phyloP scores from a whole-genome alignment of 2,797 vertebrate species.

The Lates japonicus region DNA sequence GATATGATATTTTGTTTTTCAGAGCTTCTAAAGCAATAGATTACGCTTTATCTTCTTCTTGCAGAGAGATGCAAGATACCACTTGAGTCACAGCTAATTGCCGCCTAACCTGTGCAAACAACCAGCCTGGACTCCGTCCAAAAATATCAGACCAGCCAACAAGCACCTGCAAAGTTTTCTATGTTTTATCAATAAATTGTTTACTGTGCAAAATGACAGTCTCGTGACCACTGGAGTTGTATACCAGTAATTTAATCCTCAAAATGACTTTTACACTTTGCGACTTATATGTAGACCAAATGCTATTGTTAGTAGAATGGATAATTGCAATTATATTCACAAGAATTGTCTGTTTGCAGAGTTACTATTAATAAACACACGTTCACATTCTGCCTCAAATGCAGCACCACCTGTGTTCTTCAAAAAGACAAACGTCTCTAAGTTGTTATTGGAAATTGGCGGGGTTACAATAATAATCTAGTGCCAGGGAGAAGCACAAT shows the following conservation, averaged over 20 bases:
- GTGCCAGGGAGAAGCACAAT: slow-evolving; percentile 55
- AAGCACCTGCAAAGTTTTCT: too few relatives aligned
- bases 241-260: too few relatives aligned
- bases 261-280: too few relatives aligned
- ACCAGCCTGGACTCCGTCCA: too few relatives aligned
- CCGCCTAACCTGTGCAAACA: too few relatives aligned
- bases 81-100: too few relatives aligned
- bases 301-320: too few relatives aligned
- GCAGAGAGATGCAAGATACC: too few relatives aligned
- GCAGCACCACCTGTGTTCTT: slow-evolving; percentile 51
- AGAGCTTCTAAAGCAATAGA: neutral
- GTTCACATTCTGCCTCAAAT: neutral
- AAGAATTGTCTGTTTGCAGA: neutral
- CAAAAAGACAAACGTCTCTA: slow-evolving; percentile 44
- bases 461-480: slow-evolving; percentile 64
- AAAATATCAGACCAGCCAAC: too few relatives aligned
- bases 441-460: slow-evolving; percentile 65
- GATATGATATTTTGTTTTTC: neutral
- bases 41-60: too few relatives aligned
- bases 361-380: neutral
- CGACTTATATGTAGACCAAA: neutral
- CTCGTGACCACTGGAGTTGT: neutral
- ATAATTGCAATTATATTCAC: too few relatives aligned
- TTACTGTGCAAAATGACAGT: neutral
- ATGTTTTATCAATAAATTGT: neutral